A percentile compares a stretch with the other conserved stretches of the same genome.
phyloP scores from a whole-genome alignment of 2,888 invertebrate genomes.

The Heliconius aoede region DNA sequence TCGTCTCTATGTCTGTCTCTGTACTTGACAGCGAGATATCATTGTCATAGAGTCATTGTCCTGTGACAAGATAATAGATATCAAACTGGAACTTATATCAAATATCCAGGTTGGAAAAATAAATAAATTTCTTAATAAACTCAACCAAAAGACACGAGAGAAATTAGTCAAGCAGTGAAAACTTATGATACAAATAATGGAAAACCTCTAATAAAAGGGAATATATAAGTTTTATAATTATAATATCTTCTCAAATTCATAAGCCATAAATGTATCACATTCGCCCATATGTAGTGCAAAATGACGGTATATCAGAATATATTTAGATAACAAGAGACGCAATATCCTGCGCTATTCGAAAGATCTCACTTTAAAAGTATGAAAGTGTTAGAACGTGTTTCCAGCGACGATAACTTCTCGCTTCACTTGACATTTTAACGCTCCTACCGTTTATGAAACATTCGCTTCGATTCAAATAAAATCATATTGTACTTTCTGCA shows the following conservation, averaged over 20 bases:
- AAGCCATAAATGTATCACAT: neutral
- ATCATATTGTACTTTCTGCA: constrained; percentile 18
- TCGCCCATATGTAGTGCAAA: neutral
- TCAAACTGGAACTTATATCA: too few species aligned
- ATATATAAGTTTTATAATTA: too few species aligned
- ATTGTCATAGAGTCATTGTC: too few species aligned
- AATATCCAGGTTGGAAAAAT: too few species aligned
- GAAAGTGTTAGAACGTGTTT: constrained; percentile 18
- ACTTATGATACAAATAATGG: too few species aligned
- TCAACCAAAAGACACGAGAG: too few species aligned
- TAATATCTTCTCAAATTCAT: neutral
- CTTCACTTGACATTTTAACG: constrained; percentile 22
- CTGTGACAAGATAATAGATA: too few species aligned
- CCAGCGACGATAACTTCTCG: constrained; percentile 20
- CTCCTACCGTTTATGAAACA: constrained; percentile 21
- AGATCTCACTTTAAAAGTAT: constrained; percentile 19
- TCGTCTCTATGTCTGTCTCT: too few species aligned
- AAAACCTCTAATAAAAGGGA: too few species aligned
- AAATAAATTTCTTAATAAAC: too few species aligned
- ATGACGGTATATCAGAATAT: neutral
- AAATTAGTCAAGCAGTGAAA: too few species aligned
- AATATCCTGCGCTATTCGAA: constrained; percentile 7
- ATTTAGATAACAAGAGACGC: constrained; percentile 3
- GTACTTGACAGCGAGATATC: too few species aligned
- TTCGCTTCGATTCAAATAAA: constrained; percentile 5